Evolutionary conservation across 2,797 vertebrate genomes (phyloP).

Genomic region (Cryptoprocta ferox): DNA sequence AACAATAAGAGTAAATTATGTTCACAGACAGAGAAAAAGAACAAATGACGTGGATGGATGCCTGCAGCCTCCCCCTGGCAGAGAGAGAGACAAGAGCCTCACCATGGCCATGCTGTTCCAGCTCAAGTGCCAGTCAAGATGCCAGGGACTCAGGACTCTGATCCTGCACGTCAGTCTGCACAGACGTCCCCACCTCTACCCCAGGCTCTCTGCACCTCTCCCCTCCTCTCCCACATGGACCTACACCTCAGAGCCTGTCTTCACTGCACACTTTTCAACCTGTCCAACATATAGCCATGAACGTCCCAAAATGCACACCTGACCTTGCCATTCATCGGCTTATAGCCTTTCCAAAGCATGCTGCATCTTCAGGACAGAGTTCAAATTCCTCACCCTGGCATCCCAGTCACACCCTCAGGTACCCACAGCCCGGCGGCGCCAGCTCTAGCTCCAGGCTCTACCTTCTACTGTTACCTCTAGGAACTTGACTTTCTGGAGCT

Average conservation of each 20-base stretch:
- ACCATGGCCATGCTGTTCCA: not conserved
- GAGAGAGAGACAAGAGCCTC: not conserved
- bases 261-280: not conserved
- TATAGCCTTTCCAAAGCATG: not conserved
- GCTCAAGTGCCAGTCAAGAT: not conserved
- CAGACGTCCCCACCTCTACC: accelerated
- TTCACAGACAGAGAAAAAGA: not conserved
- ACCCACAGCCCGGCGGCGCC: too few species aligned
- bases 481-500: not conserved
- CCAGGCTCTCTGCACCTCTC: not conserved
- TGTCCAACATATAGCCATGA: not conserved
- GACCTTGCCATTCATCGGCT: not conserved
- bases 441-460: not conserved
- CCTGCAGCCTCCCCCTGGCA: not conserved
- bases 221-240: not conserved
- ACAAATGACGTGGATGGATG: accelerated
- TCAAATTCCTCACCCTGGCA: not conserved
- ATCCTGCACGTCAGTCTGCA: not conserved
- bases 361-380: not conserved
- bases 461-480: not conserved
- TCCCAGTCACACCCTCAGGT: not conserved
- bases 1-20: not conserved
- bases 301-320: not conserved
- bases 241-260: not conserved
- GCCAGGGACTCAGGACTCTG: not conserved